These are phyloP conservation scores for Dilophus febrilis DNA, from an alignment of 2,888 invertebrate species.

Conservation along the genomic window DNA sequence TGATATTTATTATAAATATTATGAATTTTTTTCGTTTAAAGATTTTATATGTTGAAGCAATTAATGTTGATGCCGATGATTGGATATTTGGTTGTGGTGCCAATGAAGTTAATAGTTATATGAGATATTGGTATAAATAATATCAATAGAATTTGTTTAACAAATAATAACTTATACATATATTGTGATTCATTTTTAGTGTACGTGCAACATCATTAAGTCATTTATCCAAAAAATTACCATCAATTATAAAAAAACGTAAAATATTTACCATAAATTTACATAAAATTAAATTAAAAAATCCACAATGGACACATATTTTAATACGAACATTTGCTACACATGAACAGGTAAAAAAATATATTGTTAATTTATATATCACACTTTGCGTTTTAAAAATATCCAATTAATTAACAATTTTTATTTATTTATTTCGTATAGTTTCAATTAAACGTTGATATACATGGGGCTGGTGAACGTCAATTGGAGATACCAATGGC, in stretches of 20 bases:
- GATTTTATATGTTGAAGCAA: constrained; percentile 45
- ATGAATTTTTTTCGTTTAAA: constrained; percentile 16
- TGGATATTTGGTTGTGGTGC: constrained; percentile 68
- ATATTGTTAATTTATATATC: constrained; percentile 15
- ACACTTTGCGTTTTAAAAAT: neutral
- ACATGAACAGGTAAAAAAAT: constrained; percentile 35
- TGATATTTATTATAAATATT: neutral
- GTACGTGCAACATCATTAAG: constrained; percentile 39
- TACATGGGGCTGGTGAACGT: constrained; percentile 35
- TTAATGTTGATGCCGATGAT: constrained; percentile 48
- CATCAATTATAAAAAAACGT: constrained; percentile 30
- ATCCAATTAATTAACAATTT: too few relatives aligned
- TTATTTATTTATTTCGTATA: constrained; percentile 28
- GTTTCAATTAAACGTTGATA: constrained; percentile 46
- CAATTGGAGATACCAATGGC: constrained; percentile 23
- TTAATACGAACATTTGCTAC: constrained; percentile 48
- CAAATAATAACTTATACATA: too few relatives aligned
- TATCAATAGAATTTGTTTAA: neutral
- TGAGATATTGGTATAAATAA: constrained; percentile 41
- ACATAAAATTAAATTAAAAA: constrained; percentile 36
- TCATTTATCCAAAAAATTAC: constrained; percentile 36
- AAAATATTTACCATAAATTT: constrained; percentile 41
- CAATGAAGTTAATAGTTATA: constrained; percentile 32
- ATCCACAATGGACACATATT: constrained; percentile 49
- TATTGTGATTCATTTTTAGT: constrained; percentile 22